Evolutionary conservation across 2,113 vertebrate species (phyloP).

Genomic region (Uropsilus gracilis): DNA sequence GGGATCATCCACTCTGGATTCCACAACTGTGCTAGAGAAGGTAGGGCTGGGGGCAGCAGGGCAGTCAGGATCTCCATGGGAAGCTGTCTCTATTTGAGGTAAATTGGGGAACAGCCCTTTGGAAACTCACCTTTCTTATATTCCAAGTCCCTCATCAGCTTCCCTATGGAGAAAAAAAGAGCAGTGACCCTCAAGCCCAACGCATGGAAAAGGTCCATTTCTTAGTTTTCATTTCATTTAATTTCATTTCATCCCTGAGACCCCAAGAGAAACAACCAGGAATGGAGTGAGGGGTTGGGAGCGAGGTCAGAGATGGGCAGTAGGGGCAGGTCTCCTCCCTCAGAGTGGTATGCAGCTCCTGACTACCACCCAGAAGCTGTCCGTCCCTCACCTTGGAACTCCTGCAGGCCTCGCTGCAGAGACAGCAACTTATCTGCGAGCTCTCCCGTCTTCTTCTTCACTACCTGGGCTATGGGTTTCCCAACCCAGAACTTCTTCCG

Average conservation of each 20-base stretch:
- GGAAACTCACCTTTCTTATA: conserved; percentile 74
- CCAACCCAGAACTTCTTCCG: conserved; percentile 77
- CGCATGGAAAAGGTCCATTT: neutral
- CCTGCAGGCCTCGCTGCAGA: conserved; percentile 73
- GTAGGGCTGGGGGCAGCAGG: neutral
- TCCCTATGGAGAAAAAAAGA: conserved; percentile 53
- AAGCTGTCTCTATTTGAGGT: neutral
- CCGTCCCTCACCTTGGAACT: conserved; percentile 72
- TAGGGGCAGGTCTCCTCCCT: neutral
- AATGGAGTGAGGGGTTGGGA: neutral
- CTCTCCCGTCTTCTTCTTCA: conserved; percentile 67
- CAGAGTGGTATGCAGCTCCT: neutral
- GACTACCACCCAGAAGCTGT: too few relatives aligned
- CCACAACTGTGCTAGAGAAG: too few relatives aligned
- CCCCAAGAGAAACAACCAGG: neutral
- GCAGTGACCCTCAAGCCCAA: neutral
- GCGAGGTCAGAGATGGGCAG: neutral
- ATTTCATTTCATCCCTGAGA: neutral
- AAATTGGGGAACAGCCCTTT: neutral
- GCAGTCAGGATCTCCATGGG: neutral
- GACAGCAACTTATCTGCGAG: conserved; percentile 73
- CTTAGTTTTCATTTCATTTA: neutral
- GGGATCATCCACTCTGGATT: too few relatives aligned
- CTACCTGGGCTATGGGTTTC: conserved; percentile 65
- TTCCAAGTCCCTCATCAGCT: conserved; percentile 77